Percentiles rank a stretch among this genome's conserved stretches.
Evolutionary conservation across 2,113 vertebrate genomes (phyloP).

Genomic region (Synodontis membranacea): DNA sequence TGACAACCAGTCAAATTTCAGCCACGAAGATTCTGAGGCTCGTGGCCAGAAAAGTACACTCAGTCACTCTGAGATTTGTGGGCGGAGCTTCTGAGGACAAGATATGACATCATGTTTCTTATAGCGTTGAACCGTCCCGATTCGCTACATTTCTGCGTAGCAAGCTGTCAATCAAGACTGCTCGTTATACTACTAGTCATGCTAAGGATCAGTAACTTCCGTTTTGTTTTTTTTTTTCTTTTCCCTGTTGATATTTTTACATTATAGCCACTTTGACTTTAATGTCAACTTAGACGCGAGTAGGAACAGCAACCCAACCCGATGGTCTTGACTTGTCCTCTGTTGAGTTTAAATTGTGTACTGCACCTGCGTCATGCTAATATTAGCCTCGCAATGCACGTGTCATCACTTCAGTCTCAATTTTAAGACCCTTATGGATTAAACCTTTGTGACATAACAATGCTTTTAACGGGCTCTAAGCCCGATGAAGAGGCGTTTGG

Average conservation of each 20-base stretch:
- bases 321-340: background rate
- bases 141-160: background rate
- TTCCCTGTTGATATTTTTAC: background rate
- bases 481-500: conserved; percentile 2
- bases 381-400: background rate
- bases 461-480: background rate
- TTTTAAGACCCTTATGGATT: conserved; percentile 6
- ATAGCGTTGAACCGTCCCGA: background rate
- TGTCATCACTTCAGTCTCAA: background rate
- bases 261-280: background rate
- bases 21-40: background rate
- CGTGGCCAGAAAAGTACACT: background rate
- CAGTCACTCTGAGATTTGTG: background rate
- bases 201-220: background rate
- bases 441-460: background rate
- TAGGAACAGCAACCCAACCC: background rate
- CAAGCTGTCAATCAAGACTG: background rate
- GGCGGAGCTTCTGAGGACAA: background rate
- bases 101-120: background rate
- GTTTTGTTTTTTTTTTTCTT: background rate
- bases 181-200: background rate
- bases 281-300: background rate
- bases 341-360: background rate
- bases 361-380: background rate
- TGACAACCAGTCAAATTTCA: background rate